phyloP scores from a whole-genome alignment of 23 tunicate species.

The Styela plicata region DNA sequence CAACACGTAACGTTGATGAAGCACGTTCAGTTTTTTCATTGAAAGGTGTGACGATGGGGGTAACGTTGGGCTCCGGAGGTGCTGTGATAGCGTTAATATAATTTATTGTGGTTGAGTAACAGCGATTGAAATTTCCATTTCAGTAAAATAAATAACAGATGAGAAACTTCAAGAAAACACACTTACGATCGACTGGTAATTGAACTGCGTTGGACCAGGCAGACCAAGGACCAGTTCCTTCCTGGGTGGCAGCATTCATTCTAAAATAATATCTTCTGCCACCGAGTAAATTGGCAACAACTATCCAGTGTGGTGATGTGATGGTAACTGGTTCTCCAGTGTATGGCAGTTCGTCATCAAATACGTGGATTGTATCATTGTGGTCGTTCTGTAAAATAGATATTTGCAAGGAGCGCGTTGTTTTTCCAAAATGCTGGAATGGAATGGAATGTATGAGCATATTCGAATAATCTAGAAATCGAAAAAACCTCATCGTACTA shows the following conservation, averaged over 20 bases:
- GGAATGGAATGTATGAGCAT: too few relatives aligned
- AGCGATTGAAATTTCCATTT: background rate
- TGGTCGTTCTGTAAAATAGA: constrained; percentile 32
- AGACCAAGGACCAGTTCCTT: constrained; percentile 79
- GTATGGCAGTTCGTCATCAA: background rate
- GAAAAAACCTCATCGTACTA: too few relatives aligned
- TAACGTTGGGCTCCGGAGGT: constrained; percentile 31
- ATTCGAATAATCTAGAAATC: too few relatives aligned
- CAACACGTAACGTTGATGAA: constrained; percentile 37
- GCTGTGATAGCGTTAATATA: constrained; percentile 19
- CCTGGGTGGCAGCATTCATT: constrained; percentile 53
- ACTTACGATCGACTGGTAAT: constrained; percentile 43
- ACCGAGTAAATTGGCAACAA: constrained; percentile 42
- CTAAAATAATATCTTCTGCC: constrained; percentile 45
- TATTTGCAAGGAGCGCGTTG: too few relatives aligned
- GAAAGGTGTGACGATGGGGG: background rate
- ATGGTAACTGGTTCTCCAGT: background rate
- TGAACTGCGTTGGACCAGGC: constrained; percentile 33
- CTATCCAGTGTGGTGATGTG: constrained; percentile 10
- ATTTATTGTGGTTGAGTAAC: background rate
- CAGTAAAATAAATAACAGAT: background rate
- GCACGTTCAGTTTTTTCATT: background rate
- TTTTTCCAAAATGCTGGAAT: too few relatives aligned
- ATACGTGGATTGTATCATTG: background rate
- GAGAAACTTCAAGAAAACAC: background rate